Evolutionary conservation across 2,888 invertebrate genomes (phyloP).

Genomic region (Drosophila nr. perissopoda): DNA sequence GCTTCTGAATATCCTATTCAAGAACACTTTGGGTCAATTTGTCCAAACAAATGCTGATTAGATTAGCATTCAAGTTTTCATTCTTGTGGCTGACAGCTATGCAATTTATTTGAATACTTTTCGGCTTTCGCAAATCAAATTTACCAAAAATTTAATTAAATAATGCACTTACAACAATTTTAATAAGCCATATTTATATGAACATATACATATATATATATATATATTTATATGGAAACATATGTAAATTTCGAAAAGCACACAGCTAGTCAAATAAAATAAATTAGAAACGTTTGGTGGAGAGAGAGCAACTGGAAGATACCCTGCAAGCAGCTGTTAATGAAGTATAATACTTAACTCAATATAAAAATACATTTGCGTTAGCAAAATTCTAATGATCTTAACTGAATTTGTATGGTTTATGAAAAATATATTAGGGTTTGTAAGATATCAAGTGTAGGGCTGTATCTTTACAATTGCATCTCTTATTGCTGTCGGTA

Average conservation of each 20-base stretch:
- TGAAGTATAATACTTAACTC: neutral
- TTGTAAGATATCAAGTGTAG: neutral
- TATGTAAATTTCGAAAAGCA: constrained; percentile 35
- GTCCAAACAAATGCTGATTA: neutral
- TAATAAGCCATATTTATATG: constrained; percentile 70
- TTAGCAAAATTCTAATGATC: neutral
- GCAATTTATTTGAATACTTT: constrained; percentile 30
- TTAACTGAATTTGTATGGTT: neutral
- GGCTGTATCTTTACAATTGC: neutral
- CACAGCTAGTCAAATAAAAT: constrained; percentile 9
- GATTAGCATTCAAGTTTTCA: constrained; percentile 5
- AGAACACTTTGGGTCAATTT: neutral
- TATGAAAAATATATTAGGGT: neutral
- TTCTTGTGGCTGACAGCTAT: constrained; percentile 18
- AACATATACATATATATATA: neutral
- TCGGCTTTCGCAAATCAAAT: constrained; percentile 62
- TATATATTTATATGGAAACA: neutral
- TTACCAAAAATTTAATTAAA: constrained; percentile 77
- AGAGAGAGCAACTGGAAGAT: neutral
- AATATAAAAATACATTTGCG: neutral
- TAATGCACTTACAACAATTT: constrained; percentile 65
- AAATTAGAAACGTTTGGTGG: neutral
- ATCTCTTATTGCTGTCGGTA: neutral
- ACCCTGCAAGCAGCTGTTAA: neutral
- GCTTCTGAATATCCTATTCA: no score